These are phyloP conservation scores for Cheilinus undulatus DNA, from an alignment of 2,113 vertebrate genomes.

Conservation along the genomic window DNA sequence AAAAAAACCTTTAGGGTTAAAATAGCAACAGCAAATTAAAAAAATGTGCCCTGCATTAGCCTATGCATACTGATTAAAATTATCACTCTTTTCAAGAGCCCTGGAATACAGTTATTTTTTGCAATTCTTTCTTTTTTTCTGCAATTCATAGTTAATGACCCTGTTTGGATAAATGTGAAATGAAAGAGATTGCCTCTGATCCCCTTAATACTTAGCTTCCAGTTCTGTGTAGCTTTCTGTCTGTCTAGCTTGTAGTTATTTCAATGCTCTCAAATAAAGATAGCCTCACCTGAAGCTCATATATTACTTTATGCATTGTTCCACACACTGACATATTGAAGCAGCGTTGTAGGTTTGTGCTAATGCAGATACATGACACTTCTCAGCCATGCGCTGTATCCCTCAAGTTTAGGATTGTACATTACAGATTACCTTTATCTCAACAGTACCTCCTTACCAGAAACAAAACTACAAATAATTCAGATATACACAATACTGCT, in stretches of 20 bases:
- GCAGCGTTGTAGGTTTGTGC: constrained; percentile 78
- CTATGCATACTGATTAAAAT: constrained; percentile 72
- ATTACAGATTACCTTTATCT: constrained; percentile 77
- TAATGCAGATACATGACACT: constrained; percentile 73
- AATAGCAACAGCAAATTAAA: constrained; percentile 80
- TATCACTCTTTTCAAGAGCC: constrained; percentile 84
- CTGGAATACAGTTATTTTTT: constrained; percentile 83
- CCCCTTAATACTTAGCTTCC: constrained; percentile 52
- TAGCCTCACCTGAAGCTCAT: constrained; percentile 59
- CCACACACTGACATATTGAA: constrained; percentile 70
- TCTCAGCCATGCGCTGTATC: constrained; percentile 66
- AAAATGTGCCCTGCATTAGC: constrained; percentile 74
- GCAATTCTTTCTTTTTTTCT: constrained; percentile 76
- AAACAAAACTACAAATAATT: constrained; percentile 81
- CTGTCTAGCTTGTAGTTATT: constrained; percentile 68
- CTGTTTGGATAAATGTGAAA: constrained; percentile 76
- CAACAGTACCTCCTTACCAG: constrained; percentile 77
- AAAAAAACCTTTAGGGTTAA: constrained; percentile 81
- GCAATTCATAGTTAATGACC: constrained; percentile 89
- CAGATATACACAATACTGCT: constrained; percentile 83
- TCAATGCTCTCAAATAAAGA: constrained; percentile 68
- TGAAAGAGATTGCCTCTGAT: constrained; percentile 70
- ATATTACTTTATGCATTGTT: constrained; percentile 75
- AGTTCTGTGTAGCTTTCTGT: constrained; percentile 73
- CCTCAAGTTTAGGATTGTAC: constrained; percentile 80